These are phyloP conservation scores for Altica lythri DNA, from an alignment of 2,888 invertebrate genomes.

Conservation along the genomic window DNA sequence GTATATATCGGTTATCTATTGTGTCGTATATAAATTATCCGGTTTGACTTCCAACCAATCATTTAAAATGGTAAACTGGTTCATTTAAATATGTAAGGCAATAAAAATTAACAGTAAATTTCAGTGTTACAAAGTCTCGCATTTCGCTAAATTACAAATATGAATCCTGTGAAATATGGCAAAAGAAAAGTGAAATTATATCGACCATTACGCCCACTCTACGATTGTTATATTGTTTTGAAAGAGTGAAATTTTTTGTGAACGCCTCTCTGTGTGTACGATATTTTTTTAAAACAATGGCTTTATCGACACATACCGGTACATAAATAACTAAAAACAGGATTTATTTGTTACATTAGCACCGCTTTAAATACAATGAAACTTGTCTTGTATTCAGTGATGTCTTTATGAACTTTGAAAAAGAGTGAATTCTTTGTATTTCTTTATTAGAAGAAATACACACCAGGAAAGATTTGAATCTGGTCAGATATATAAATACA, in stretches of 20 bases:
- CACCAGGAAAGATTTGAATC: no score
- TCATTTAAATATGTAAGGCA: no score
- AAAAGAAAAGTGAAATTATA: slow-evolving; percentile 27
- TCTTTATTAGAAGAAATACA: no score
- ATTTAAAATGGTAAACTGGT: no score
- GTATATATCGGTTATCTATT: no score
- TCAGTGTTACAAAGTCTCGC: slow-evolving; percentile 6
- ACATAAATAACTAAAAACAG: slow-evolving; percentile 14
- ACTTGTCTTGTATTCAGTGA: slow-evolving; percentile 10
- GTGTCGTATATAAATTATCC: no score
- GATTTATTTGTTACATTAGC: slow-evolving; percentile 20
- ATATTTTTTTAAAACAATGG: slow-evolving; percentile 19
- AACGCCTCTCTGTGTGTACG: slow-evolving; percentile 10
- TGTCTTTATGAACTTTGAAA: slow-evolving; percentile 16
- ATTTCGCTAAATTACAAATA: slow-evolving; percentile 9
- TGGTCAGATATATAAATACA: no score
- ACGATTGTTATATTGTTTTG: slow-evolving; percentile 25
- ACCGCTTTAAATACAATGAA: slow-evolving; percentile 22
- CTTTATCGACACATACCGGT: slow-evolving; percentile 18
- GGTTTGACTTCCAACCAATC: no score
- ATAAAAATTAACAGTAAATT: slow-evolving; percentile 14
- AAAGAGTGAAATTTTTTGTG: slow-evolving; percentile 24
- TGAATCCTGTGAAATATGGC: slow-evolving; percentile 17
- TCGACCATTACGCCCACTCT: slow-evolving; percentile 22
- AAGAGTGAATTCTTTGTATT: slow-evolving; percentile 3